Percentiles rank a stretch among this genome's conserved stretches.
Conservation (phyloP, 2,113 vertebrate species). For the Clarias gariepinus region DNA sequence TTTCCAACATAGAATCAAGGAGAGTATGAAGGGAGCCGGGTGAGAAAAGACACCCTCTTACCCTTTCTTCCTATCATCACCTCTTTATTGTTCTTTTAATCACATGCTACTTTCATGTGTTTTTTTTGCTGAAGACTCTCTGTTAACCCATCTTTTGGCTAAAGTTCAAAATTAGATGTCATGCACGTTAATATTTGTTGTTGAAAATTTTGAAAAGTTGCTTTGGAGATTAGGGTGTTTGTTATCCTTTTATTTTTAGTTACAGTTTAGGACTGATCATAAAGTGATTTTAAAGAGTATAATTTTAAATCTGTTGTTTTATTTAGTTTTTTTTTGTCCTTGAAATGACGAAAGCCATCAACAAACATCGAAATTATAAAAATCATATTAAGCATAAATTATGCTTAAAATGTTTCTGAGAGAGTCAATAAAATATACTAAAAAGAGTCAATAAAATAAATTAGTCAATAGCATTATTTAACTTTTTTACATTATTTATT, state of each 20-base stretch:
- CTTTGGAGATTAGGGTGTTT: not conserved
- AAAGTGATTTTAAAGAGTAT: not conserved
- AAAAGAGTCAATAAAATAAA: not conserved
- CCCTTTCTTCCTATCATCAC: constrained; percentile 9
- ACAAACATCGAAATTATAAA: not conserved
- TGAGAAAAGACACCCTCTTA: constrained; percentile 81
- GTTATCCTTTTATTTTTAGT: not conserved
- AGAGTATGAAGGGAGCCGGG: constrained; percentile 89
- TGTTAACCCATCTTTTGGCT: not conserved
- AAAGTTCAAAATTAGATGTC: not conserved
- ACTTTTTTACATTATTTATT: not conserved
- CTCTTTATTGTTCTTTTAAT: constrained; percentile 28
- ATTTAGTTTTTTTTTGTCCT: not conserved
- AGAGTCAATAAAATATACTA: not conserved
- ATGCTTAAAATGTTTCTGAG: no score
- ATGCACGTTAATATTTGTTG: not conserved
- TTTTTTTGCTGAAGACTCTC: not conserved
- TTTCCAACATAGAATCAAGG: constrained; percentile 90
- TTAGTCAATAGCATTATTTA: not conserved
- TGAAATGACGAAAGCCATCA: not conserved
- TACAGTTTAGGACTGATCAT: not conserved
- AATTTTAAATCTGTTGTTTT: no score
- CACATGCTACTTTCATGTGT: constrained; percentile 15
- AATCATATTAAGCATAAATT: no score
- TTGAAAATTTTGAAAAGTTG: not conserved